phyloP scores from a whole-genome alignment of 1,140 invertebrate species.

The Nixonia krombeini region DNA sequence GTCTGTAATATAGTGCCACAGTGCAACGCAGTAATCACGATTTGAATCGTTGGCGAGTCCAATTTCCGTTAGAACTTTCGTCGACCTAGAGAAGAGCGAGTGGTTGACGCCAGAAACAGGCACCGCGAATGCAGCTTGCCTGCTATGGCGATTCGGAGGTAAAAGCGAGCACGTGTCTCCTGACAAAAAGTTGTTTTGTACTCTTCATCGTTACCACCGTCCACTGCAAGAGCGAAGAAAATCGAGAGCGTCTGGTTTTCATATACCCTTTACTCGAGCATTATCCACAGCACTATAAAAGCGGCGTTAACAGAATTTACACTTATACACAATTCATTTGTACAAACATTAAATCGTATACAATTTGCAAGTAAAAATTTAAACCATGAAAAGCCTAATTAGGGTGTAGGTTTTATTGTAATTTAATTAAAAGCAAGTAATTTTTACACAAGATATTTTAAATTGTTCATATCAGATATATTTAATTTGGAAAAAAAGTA shows the following conservation, averaged over 20 bases:
- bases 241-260: conserved; percentile 50
- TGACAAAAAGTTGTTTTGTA: conserved; percentile 34
- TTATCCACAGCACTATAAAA: conserved; percentile 11
- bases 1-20: too few species aligned
- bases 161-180: conserved; percentile 45
- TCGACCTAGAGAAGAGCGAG: conserved; percentile 41
- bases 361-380: too few species aligned
- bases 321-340: too few species aligned
- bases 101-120: conserved; percentile 29
- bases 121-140: conserved; percentile 4
- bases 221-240: conserved; percentile 30
- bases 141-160: conserved; percentile 33
- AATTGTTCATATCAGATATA: too few species aligned
- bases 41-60: conserved; percentile 18
- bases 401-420: too few species aligned
- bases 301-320: conserved; percentile 25
- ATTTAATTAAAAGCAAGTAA: too few species aligned
- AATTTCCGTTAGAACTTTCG: conserved; percentile 48
- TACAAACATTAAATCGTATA: too few species aligned
- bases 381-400: too few species aligned
- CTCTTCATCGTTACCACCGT: conserved; percentile 6
- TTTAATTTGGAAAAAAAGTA: too few species aligned
- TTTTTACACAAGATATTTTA: too few species aligned
- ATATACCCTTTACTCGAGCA: conserved; percentile 8
- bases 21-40: too few species aligned